Conservation (phyloP, 1,140 invertebrate species). For the Cyrtorhinus lividipennis region DNA sequence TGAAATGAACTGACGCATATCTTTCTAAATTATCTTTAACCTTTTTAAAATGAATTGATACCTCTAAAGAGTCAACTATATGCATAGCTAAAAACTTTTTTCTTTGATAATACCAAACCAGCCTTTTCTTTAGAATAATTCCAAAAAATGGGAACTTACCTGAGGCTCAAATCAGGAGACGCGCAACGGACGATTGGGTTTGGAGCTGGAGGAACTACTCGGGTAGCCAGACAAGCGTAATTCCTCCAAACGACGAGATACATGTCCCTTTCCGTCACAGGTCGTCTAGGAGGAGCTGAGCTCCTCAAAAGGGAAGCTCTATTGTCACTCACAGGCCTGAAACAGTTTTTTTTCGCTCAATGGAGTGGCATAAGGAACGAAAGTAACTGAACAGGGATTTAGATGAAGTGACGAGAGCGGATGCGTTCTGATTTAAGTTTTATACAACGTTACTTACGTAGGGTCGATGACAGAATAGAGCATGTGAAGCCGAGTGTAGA, state of each 20-base stretch:
- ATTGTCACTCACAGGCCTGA: constrained; percentile 89
- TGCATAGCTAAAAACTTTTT: too few species aligned
- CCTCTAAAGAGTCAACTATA: too few species aligned
- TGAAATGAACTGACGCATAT: too few species aligned
- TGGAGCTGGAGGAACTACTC: constrained; percentile 71
- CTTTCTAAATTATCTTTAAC: too few species aligned
- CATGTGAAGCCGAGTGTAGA: constrained; percentile 77
- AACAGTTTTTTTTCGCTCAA: too few species aligned
- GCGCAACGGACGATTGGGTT: constrained; percentile 72
- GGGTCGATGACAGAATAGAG: constrained; percentile 89
- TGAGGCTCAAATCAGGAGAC: constrained; percentile 80
- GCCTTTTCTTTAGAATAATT: neutral
- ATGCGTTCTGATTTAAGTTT: neutral
- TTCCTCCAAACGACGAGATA: constrained; percentile 93
- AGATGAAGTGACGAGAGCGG: too few species aligned
- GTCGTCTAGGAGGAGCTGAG: constrained; percentile 62
- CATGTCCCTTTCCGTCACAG: constrained; percentile 75
- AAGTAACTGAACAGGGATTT: neutral
- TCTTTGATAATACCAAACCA: too few species aligned
- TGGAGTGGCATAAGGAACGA: neutral
- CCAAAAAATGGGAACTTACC: constrained; percentile 37
- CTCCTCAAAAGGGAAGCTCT: constrained; percentile 77
- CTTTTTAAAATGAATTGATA: too few species aligned
- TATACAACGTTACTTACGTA: constrained; percentile 45
- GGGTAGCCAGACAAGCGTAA: constrained; percentile 86